A percentile compares a stretch with the other conserved stretches of the same genome.
Conservation (phyloP, 2,797 vertebrate species). For the Microcaecilia unicolor region DNA sequence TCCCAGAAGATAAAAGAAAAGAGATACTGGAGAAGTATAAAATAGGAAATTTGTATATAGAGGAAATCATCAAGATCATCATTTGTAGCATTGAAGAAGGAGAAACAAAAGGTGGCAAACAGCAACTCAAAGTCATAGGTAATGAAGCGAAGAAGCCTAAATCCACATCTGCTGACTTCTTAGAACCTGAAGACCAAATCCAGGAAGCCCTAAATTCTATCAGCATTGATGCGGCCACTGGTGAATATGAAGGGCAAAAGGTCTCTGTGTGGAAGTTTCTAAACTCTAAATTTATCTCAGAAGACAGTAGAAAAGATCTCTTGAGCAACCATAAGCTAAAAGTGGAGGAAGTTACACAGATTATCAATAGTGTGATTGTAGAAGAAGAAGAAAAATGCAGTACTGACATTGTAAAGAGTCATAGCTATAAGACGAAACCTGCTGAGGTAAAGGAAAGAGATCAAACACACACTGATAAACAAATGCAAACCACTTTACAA, state of each 20-base stretch:
- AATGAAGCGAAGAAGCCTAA: no score
- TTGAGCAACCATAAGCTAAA: conserved; percentile 4
- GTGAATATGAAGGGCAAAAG: background rate
- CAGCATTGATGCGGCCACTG: no score
- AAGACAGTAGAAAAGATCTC: conserved; percentile 7
- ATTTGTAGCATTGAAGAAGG: background rate
- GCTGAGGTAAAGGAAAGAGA: background rate
- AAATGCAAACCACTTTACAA: no score
- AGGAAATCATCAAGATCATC: conserved; percentile 1
- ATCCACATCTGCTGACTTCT: no score
- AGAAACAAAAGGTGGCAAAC: background rate
- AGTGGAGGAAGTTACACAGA: conserved; percentile 1
- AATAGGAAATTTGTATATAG: background rate
- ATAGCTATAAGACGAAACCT: no score
- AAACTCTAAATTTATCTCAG: conserved; percentile 8
- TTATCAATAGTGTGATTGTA: background rate
- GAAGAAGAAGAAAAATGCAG: background rate
- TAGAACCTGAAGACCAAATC: no score
- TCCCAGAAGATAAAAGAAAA: conserved; percentile 7
- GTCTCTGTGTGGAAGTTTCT: conserved; percentile 13
- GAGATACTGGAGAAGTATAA: conserved; percentile 6
- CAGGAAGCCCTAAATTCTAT: no score
- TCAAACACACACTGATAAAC: no score
- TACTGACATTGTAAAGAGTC: no score
- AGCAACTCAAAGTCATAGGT: no score